Evolutionary conservation across 2,888 invertebrate genomes (phyloP), one percentile per base, ranked within the genome.

Genomic region (Philhelius pedissequus): DNA sequence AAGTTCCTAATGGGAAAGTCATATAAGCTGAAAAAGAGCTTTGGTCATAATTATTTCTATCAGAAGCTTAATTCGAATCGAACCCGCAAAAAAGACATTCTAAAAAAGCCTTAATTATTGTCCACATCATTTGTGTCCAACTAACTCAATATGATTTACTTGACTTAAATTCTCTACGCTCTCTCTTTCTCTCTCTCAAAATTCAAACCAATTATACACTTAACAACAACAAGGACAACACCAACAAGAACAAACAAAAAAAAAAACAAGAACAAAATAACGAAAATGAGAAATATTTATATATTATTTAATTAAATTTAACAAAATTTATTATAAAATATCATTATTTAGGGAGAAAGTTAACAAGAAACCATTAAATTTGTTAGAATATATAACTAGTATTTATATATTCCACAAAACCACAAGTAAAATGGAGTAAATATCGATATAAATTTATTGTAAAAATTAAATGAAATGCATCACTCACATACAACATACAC

Each of bases 1-100:
- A 89, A 90, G 88, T 92, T 91, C 89, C 89, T 92, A 88, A 88
- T 89, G 87, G 89, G 89, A 87, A 92, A 92, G 88, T 90, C 90
- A 73, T 92, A 91, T 78, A 91, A 90, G 88, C 87, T 92, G 86
- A 89, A 90, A 86, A 90, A 90, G 83, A 90, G 88, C 87, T 90
- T 91, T 79, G 91, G 90, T 69, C 89, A 90, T 73, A 92, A 91
- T 83, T 92, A 90, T 86, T 91, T 92, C 88, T 91, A 90, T 87
- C 90, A 90, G 86, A 90, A 89, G 77, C 86, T 89, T 71, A 88
- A 88, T 82, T 88, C 89, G 64, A 90, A 89, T 88, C 90, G 89
- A 86, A 91, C 89, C 79, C 90, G 91, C 86, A 90, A 90, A 87
- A 90, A 90, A 90, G 90, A 90, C 87, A 90, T 89, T 74, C 86